These are phyloP conservation scores for Neosilurus mollespiculum DNA, from an alignment of 2,797 vertebrate genomes.

Conservation along the genomic window DNA sequence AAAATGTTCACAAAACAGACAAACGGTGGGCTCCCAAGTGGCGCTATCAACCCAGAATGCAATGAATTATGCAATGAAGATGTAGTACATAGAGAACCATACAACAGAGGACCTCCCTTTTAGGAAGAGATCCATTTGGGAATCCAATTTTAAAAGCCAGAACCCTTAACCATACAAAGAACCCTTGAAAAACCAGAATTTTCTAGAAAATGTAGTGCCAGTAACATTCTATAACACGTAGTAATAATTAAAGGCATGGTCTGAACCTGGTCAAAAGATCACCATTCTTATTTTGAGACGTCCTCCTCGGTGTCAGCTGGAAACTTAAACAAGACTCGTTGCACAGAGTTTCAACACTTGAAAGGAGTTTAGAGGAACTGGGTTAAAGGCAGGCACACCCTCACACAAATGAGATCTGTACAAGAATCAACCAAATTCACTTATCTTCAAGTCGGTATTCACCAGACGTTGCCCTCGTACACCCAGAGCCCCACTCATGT, in stretches of 20 bases:
- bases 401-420: not conserved
- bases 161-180: not conserved
- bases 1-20: too few species aligned
- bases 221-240: not conserved
- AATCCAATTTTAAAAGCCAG: not conserved
- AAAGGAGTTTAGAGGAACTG: not conserved
- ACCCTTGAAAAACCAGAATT: not conserved
- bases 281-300: not conserved
- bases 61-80: too few species aligned
- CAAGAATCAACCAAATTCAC: constrained; percentile 3
- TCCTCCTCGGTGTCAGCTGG: constrained; percentile 15
- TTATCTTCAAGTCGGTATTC: constrained; percentile 45
- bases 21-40: too few species aligned
- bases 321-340: constrained; percentile 9
- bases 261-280: not conserved
- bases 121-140: not conserved
- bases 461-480: constrained; percentile 29
- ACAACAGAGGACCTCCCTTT: not conserved
- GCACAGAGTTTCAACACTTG: constrained; percentile 6
- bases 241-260: not conserved
- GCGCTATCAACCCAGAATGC: too few species aligned
- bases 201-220: not conserved
- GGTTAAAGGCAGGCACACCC: not conserved
- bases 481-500: not conserved
- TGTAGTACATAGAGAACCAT: not conserved